These are phyloP conservation scores for Formica aserva DNA, from an alignment of 2,888 invertebrate species.

Conservation along the genomic window DNA sequence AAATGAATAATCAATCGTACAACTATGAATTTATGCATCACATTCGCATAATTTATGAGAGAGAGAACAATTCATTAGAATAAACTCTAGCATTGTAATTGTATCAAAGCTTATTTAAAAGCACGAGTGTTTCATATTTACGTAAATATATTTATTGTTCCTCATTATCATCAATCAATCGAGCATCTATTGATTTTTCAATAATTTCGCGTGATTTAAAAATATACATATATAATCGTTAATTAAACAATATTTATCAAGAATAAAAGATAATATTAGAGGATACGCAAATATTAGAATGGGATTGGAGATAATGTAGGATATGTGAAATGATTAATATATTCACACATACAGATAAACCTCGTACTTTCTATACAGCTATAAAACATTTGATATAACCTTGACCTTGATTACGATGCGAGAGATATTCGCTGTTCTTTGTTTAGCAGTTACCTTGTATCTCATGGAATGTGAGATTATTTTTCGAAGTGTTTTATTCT, in stretches of 20 bases:
- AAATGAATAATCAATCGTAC: neutral
- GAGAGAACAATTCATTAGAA: neutral
- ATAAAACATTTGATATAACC: neutral
- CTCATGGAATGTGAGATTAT: neutral
- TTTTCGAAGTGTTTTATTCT: neutral
- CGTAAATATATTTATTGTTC: neutral
- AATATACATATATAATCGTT: neutral
- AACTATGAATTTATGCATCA: neutral
- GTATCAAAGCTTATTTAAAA: neutral
- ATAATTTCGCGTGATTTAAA: neutral
- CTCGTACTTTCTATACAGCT: neutral
- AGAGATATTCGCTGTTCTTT: neutral
- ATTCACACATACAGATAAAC: neutral
- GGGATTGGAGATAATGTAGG: neutral
- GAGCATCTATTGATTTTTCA: neutral
- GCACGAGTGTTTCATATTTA: neutral
- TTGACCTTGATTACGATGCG: too few relatives aligned
- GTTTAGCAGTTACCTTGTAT: neutral
- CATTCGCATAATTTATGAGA: neutral
- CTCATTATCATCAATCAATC: neutral
- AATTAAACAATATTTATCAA: neutral
- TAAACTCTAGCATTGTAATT: neutral
- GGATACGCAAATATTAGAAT: neutral
- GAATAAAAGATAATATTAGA: neutral
- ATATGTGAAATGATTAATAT: neutral